Base-by-base conservation (phyloP, 2,113 vertebrate genomes). In the Ceyx cyanopectus region DNA sequence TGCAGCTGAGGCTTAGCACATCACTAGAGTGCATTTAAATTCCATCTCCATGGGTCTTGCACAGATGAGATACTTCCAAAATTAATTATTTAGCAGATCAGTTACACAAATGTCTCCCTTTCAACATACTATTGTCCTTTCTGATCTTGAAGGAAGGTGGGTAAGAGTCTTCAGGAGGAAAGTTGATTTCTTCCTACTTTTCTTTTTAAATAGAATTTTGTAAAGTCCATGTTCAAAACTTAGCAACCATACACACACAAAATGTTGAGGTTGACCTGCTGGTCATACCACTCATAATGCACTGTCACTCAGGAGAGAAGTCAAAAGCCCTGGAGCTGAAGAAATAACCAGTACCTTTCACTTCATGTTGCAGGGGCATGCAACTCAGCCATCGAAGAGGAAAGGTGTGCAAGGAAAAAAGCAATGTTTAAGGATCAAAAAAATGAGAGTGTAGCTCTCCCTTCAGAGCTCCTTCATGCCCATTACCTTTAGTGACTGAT, bases 401-500 rank as follows among this genome's bases (percentile, higher is more conserved):
- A 56, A 81, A 46, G 17, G 20, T 53, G 54, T 50, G 50, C 58
- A 60, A 75, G 37, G 40, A 75, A 32, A 46, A 95, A 50, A 74
- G 10, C 23, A 77, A 29, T 2, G 18, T 13, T 15, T 51, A 67
- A 84, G 21, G 15, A 74, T 74, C 62, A 90, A n/a, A 21, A 60
- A 81, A 57, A 58, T 27, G 18, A 77, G 10, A 45, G n/a, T 1
- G 9, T 1, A 58, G 62, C 32, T 57, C 58, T 83, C n/a, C 37
- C 30, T 43, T 56, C 66, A 88, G 32, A 84, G 74, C 22, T 72
- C 45, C 51, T 92, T 24, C 30, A 4, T 32, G 45, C 11, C 80
- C 5, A 2, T 92, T 91, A 99, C 99, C 98, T 99, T 97, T 37
- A 99, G 96, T 72, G 97, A 96, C 12, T 97, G 94, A 81, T 98